Base-by-base conservation (phyloP, 2,113 vertebrate species). In the Dicerorhinus sumatrensis region DNA sequence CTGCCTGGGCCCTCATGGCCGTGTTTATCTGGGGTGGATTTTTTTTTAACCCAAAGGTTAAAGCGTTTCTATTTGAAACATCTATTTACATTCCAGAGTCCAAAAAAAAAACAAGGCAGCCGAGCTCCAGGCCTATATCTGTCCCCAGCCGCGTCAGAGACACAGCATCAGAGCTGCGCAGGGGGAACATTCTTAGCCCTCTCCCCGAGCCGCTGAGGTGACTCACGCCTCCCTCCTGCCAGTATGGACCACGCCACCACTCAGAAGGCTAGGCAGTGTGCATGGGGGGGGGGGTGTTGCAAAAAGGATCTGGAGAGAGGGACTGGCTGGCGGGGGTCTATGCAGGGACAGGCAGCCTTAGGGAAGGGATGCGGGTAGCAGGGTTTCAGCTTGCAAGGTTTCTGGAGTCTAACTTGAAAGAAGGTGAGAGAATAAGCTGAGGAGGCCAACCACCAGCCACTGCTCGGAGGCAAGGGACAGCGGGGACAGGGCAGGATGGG, bases 21-120 rank as follows among this genome's bases (percentile, higher is more conserved):
- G 14, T 96, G 92, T 97, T 97, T 98, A 97, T 98, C 97, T n/a
- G 27, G 89, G 96, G 84, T 90, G 90, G 92, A 96, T 94, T 96
- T 97, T 98, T 97, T 97, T 98, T 97, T 97, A 98, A 98, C 95
- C 94, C 97, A 98, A 98, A 98, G 98, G 97, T 98, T 98, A 98
- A 95, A 97, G 96, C 79, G 98, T 98, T 98, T 98, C 97, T 98
- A 98, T 98, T 98, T 98, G 98, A 98, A 98, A 98, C 97, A 94
- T 97, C 97, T 98, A 97, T 98, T 98, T 98, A 98, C 98, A 98
- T 98, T 98, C 98, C 98, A 98, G 96, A 97, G 98, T 96, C 92
- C 83, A 96, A 92, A 96, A 97, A 98, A 93, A 88, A 89, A 70
- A 72, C 58, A 85, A 94, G 79, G 88, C 94, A 93, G 92, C 95